Evolutionary conservation across 2,797 vertebrate species (phyloP).

Genomic region (Tolypeutes matacus): DNA sequence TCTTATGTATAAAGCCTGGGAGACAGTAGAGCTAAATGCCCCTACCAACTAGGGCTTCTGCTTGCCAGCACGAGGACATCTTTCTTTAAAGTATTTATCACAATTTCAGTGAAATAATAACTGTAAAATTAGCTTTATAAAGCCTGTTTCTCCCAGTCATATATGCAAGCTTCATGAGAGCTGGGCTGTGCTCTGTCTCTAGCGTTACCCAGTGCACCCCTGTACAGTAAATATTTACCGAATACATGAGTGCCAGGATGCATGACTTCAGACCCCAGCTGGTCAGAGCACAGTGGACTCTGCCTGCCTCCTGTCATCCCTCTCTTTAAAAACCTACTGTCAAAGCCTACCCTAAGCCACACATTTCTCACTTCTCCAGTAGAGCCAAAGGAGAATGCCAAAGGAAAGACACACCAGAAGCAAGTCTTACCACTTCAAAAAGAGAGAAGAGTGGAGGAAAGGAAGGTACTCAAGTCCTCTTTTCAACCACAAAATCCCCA

Average conservation of each 20-base stretch:
- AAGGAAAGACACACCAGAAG: neutral
- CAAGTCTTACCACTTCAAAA: neutral
- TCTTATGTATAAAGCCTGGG: neutral
- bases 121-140: neutral
- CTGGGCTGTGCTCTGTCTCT: neutral
- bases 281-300: neutral
- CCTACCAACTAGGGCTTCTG: neutral
- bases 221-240: rapidly evolving
- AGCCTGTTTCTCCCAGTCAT: neutral
- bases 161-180: neutral
- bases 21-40: neutral
- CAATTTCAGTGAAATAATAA: neutral
- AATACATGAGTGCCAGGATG: rapidly evolving
- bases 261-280: neutral
- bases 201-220: neutral
- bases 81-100: neutral
- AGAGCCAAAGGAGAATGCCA: neutral
- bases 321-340: neutral
- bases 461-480: neutral
- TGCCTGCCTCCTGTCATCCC: too few species aligned
- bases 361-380: neutral
- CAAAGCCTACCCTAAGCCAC: neutral
- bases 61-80: neutral
- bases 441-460: neutral
- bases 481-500: neutral